Percentiles rank a stretch among this genome's conserved stretches.
Conservation (phyloP, 2,888 invertebrate genomes). For the Deroplatys truncata region DNA sequence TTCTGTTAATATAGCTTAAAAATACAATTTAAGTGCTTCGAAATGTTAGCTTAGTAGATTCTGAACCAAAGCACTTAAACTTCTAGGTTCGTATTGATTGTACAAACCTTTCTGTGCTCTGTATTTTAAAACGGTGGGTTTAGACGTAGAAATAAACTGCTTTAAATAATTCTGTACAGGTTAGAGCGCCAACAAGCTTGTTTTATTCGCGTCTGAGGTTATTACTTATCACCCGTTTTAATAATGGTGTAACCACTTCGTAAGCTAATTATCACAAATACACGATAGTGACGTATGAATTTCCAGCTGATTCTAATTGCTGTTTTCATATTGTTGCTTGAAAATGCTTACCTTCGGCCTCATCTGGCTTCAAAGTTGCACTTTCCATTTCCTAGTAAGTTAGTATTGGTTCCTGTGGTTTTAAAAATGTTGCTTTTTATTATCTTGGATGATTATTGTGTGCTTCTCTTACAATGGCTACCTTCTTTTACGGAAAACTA, state of each 20-base stretch:
- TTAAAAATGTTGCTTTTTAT: background rate
- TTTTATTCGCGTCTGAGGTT: background rate
- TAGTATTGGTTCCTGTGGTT: background rate
- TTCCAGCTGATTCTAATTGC: background rate
- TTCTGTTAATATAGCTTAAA: too few species aligned
- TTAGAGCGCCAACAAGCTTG: background rate
- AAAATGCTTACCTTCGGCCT: background rate
- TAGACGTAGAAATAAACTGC: too few species aligned
- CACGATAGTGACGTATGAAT: background rate
- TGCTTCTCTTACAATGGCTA: background rate
- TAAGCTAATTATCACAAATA: background rate
- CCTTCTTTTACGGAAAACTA: background rate
- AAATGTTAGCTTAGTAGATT: too few species aligned
- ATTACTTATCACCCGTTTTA: too few species aligned
- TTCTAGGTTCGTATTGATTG: too few species aligned
- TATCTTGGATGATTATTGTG: background rate
- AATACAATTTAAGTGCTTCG: too few species aligned
- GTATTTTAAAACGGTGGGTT: too few species aligned
- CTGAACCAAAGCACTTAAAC: too few species aligned
- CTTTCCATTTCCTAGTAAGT: background rate
- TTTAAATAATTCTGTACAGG: background rate
- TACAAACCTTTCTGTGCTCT: too few species aligned
- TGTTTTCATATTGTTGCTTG: background rate
- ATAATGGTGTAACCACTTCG: too few species aligned
- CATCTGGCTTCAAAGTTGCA: background rate